Conservation (phyloP, 53 echinoderm and acorn worm genomes). For the Luidia sarsii region DNA sequence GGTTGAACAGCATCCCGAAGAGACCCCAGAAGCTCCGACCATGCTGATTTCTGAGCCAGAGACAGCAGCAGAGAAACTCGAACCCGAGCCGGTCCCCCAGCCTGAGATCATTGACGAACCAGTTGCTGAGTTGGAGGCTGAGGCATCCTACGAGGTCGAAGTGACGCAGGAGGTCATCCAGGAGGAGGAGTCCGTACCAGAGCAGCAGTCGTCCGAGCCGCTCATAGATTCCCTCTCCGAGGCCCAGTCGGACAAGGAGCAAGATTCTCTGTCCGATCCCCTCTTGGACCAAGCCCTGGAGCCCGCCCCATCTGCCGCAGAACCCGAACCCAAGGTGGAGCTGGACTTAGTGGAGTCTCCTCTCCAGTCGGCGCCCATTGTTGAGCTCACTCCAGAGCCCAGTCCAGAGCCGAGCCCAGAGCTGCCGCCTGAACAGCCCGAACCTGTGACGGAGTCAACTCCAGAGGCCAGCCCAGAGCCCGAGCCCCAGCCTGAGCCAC, state of each 20-base stretch:
- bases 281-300: conserved; percentile 29
- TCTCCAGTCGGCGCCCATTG: conserved; percentile 25
- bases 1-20: conserved; percentile 9
- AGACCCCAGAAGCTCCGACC: background rate
- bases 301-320: conserved; percentile 37
- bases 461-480: conserved; percentile 11
- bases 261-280: conserved; percentile 46
- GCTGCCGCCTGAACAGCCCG: conserved; percentile 26
- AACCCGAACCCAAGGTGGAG: conserved; percentile 34
- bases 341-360: conserved; percentile 40
- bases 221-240: conserved; percentile 52
- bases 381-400: conserved; percentile 5
- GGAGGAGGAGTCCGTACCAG: conserved; percentile 37
- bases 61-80: conserved; percentile 1
- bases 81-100: conserved; percentile 12
- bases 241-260: conserved; percentile 50
- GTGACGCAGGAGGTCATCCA: conserved; percentile 21
- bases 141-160: background rate
- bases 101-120: conserved; percentile 29
- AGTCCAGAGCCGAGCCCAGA: conserved; percentile 26
- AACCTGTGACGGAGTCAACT: conserved; percentile 48
- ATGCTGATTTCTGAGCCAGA: conserved; percentile 21
- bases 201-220: conserved; percentile 41
- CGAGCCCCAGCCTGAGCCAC: conserved; percentile 20
- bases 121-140: conserved; percentile 38